Conservation (phyloP, 30 jellyfish, hydroid and myxozoan species). For the Turritopsis rubra region DNA sequence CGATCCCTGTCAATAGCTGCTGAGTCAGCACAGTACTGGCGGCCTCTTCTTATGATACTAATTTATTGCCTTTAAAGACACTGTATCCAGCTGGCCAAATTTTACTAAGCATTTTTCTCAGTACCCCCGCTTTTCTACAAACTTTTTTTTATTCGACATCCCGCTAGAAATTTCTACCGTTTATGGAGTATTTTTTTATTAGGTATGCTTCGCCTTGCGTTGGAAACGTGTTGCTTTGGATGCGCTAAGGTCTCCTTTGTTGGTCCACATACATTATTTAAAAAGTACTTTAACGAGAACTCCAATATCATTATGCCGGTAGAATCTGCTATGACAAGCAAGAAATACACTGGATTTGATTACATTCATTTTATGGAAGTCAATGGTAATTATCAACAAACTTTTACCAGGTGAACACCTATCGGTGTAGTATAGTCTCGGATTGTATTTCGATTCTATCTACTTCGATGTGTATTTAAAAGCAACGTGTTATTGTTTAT, state of each 20-base stretch:
- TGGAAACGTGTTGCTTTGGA: slow-evolving; percentile 31
- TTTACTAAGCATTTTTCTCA: not conserved
- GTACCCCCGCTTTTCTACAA: not conserved
- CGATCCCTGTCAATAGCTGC: too few species aligned
- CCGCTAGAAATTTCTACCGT: too few species aligned
- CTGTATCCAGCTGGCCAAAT: not conserved
- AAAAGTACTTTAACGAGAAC: slow-evolving; percentile 2
- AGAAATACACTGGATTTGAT: slow-evolving; percentile 50
- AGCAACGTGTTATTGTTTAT: too few species aligned
- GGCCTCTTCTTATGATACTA: too few species aligned
- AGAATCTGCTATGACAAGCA: not conserved
- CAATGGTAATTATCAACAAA: not conserved
- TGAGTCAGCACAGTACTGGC: too few species aligned
- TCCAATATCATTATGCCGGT: not conserved
- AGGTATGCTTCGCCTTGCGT: slow-evolving; percentile 18
- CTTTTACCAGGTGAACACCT: too few species aligned
- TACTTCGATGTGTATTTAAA: too few species aligned
- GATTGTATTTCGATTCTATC: too few species aligned
- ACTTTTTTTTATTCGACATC: not conserved
- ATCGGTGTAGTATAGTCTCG: too few species aligned
- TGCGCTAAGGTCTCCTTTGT: slow-evolving; percentile 15
- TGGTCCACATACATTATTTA: slow-evolving; percentile 3
- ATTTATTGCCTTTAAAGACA: too few species aligned
- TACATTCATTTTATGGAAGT: slow-evolving; percentile 49
- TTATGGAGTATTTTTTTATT: not conserved